A percentile compares a stretch with the other conserved stretches of the same genome.
Conservation (phyloP, 2,888 invertebrate genomes). For the Lepidonotus clava region DNA sequence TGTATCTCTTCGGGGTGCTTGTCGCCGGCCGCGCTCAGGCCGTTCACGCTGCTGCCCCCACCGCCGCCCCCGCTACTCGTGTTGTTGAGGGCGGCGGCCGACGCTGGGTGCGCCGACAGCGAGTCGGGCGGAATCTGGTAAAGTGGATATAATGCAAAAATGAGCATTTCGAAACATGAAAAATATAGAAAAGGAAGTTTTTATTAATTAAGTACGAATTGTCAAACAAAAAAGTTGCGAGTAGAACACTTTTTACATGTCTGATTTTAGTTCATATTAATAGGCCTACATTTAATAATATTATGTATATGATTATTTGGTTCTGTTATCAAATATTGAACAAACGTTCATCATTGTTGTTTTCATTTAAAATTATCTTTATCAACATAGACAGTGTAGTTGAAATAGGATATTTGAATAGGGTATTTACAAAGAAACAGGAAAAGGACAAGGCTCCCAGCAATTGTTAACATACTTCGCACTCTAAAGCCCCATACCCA, state of each 20-base stretch:
- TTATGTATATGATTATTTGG: not conserved
- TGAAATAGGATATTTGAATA: no score
- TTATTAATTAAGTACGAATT: not conserved
- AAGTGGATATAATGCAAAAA: not conserved
- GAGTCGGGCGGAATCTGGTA: not conserved
- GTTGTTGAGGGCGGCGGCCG: not conserved
- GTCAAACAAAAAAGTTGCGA: not conserved
- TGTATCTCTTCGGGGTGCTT: not conserved
- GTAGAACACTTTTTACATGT: not conserved
- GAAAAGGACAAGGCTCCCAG: not conserved
- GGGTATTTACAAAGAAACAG: not conserved
- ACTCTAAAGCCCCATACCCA: not conserved
- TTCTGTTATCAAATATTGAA: no score
- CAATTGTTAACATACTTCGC: not conserved
- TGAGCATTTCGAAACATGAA: not conserved
- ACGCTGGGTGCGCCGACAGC: not conserved
- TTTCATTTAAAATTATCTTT: not conserved
- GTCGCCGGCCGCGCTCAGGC: not conserved
- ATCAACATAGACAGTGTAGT: not conserved
- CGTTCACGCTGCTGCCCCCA: not conserved
- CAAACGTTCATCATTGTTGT: no score
- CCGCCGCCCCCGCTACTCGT: not conserved
- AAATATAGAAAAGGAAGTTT: not conserved
- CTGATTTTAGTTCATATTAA: not conserved
- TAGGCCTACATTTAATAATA: not conserved